Conservation (phyloP, 1,140 invertebrate genomes). For the Diorhabda elongata region DNA sequence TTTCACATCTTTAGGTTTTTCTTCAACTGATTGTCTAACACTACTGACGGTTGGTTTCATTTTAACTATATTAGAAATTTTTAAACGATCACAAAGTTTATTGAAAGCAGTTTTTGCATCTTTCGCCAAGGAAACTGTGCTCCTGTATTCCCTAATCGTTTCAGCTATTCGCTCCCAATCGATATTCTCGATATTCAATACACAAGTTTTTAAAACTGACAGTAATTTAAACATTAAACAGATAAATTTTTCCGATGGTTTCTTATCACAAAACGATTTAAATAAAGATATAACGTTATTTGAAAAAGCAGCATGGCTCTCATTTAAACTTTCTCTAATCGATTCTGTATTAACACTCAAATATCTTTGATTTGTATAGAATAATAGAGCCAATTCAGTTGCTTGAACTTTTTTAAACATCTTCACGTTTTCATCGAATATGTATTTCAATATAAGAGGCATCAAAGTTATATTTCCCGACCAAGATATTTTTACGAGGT, state of each 20-base stretch:
- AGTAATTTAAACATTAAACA: conserved; percentile 47
- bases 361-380: conserved; percentile 55
- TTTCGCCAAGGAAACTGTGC: conserved; percentile 42
- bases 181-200: conserved; percentile 32
- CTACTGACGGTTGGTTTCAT: conserved; percentile 27
- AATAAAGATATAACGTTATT: conserved; percentile 43
- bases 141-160: conserved; percentile 43
- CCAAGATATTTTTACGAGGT: conserved; percentile 59
- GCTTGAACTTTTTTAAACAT: conserved; percentile 62
- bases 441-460: conserved; percentile 53
- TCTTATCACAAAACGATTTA: conserved; percentile 36
- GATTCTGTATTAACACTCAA: conserved; percentile 38
- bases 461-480: conserved; percentile 56
- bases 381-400: conserved; percentile 57
- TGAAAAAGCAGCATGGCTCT: conserved; percentile 45
- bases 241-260: conserved; percentile 49
- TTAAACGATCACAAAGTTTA: conserved; percentile 47
- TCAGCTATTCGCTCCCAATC: conserved; percentile 48
- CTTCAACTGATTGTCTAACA: conserved; percentile 25
- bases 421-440: conserved; percentile 58
- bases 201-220: conserved; percentile 43
- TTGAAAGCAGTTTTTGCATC: conserved; percentile 50
- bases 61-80: conserved; percentile 40
- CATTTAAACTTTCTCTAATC: conserved; percentile 33
- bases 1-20: conserved; percentile 35